Percentiles rank a stretch among this genome's conserved stretches.
Conservation (phyloP, 2,113 vertebrate species). For the Pantherophis guttatus region DNA sequence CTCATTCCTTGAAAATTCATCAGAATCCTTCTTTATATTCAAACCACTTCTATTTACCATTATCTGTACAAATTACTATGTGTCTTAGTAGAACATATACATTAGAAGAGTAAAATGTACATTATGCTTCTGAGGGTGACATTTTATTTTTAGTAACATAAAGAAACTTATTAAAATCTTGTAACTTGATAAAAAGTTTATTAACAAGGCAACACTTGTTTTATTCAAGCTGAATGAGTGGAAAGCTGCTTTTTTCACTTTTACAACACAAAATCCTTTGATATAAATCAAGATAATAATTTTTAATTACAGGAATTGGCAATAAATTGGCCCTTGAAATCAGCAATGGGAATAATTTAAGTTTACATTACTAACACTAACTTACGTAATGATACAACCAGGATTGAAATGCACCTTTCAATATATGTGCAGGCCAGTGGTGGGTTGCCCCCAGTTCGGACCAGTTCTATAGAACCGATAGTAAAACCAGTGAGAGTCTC, state of each 20-base stretch:
- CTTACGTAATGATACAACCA: neutral
- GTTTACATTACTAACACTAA: no score
- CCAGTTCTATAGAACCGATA: no score
- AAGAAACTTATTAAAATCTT: neutral
- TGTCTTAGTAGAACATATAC: neutral
- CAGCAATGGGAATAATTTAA: neutral
- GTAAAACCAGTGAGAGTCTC: no score
- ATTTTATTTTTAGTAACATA: neutral
- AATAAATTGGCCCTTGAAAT: neutral
- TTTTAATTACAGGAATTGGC: neutral
- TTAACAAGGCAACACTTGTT: neutral
- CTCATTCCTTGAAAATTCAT: neutral
- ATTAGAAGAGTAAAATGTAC: neutral
- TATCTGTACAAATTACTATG: neutral
- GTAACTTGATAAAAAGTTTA: neutral
- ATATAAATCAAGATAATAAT: neutral
- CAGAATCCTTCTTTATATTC: neutral
- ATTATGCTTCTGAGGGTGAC: neutral
- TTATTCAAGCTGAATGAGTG: neutral
- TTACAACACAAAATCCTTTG: neutral
- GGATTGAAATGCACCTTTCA: neutral
- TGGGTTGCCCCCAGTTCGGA: no score
- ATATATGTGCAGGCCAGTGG: neutral
- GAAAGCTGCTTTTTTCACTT: neutral
- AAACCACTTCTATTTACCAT: neutral